phyloP scores from a whole-genome alignment of 2,888 invertebrate species.

The Lutraria lutraria region DNA sequence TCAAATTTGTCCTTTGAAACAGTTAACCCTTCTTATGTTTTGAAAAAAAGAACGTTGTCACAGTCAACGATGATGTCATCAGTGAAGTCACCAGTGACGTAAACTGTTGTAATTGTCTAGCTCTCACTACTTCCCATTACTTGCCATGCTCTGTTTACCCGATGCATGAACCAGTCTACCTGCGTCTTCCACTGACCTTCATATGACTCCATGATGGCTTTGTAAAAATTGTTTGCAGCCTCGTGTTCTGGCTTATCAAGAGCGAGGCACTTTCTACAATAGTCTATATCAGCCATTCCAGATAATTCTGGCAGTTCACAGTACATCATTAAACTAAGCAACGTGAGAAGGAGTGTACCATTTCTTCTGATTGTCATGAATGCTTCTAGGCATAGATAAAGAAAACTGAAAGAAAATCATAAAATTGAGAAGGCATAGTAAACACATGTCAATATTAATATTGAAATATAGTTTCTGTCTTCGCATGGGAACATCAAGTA shows the following conservation, averaged over 20 bases:
- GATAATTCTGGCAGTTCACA: conserved; percentile 61
- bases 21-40: too few relatives aligned
- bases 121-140: conserved; percentile 16
- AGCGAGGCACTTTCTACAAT: conserved; percentile 53
- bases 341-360: conserved; percentile 55
- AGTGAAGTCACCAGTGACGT: background rate
- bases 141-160: conserved; percentile 48
- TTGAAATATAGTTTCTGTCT: background rate
- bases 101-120: background rate
- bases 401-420: conserved; percentile 54
- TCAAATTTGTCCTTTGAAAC: too few relatives aligned
- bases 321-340: conserved; percentile 64
- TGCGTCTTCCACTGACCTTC: conserved; percentile 58
- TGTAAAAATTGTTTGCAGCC: conserved; percentile 55
- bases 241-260: conserved; percentile 59
- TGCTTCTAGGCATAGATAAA: conserved; percentile 58
- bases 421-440: background rate
- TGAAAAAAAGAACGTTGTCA: too few relatives aligned
- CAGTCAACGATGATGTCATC: background rate
- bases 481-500: background rate
- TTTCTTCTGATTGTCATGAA: conserved; percentile 61
- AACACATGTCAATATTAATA: background rate
- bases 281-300: conserved; percentile 53
- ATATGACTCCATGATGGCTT: conserved; percentile 49
- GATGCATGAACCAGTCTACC: conserved; percentile 64